Evolutionary conservation across 2,797 vertebrate species (phyloP).

Genomic region (Chiroxiphia lanceolata): DNA sequence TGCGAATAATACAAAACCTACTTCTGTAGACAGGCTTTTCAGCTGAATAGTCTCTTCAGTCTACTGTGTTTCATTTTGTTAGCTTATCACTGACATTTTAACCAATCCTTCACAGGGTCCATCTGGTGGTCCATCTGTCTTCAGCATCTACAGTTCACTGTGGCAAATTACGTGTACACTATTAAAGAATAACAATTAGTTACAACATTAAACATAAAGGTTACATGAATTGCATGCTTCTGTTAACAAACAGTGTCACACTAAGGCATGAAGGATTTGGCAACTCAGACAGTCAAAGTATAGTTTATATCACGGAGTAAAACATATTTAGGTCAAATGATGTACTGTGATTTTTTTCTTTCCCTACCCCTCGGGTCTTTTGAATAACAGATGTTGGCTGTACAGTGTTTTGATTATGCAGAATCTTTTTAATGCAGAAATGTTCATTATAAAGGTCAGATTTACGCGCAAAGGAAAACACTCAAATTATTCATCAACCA

Average conservation of each 20-base stretch:
- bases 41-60: constrained; percentile 47
- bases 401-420: constrained; percentile 55
- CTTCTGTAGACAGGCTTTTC: constrained; percentile 56
- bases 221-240: constrained; percentile 35
- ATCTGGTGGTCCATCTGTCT: constrained; percentile 80
- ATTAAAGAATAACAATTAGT: constrained; percentile 50
- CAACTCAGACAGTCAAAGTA: constrained; percentile 12
- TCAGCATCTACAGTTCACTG: constrained; percentile 57
- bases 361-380: constrained; percentile 52
- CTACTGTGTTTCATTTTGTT: constrained; percentile 60
- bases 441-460: constrained; percentile 70
- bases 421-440: constrained; percentile 61
- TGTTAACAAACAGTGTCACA: constrained; percentile 23
- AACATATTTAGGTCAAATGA: constrained; percentile 59
- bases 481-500: constrained; percentile 56
- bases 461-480: constrained; percentile 56
- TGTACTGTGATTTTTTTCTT: constrained; percentile 52
- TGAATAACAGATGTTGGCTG: constrained; percentile 69
- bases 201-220: constrained; percentile 53
- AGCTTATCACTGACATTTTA: constrained; percentile 72
- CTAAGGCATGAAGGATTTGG: constrained; percentile 16
- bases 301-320: constrained; percentile 28
- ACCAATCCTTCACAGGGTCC: constrained; percentile 67
- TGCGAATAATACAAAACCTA: background rate
- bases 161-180: constrained; percentile 61